Evolutionary conservation across 2,888 invertebrate species (phyloP).

Genomic region (Caenorhabditis wallacei): DNA sequence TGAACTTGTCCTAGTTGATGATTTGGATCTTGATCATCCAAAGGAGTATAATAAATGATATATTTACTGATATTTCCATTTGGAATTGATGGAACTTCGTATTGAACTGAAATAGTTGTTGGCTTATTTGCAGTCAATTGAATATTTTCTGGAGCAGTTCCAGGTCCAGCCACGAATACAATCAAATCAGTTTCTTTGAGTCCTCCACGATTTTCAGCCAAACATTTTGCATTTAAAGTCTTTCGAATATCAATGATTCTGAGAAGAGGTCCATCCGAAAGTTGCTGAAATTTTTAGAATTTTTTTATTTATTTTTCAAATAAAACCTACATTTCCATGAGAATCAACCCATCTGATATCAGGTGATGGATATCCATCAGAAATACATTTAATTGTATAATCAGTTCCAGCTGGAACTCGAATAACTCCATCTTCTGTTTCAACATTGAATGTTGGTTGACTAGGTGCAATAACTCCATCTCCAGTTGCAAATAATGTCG

Average conservation of each 20-base stretch:
- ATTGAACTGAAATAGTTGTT: constrained; percentile 78
- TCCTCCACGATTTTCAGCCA: constrained; percentile 81
- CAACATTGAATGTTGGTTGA: constrained; percentile 80
- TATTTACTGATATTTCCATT: constrained; percentile 82
- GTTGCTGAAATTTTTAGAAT: constrained; percentile 66
- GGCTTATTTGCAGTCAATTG: constrained; percentile 79
- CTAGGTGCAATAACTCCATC: constrained; percentile 81
- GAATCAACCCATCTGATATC: constrained; percentile 80
- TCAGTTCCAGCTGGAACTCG: constrained; percentile 81
- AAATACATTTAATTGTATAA: constrained; percentile 75
- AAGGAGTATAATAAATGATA: constrained; percentile 82
- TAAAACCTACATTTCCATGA: constrained; percentile 78
- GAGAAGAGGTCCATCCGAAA: constrained; percentile 77
- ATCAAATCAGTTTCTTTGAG: constrained; percentile 76
- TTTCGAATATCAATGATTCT: constrained; percentile 77
- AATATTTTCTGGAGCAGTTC: constrained; percentile 81
- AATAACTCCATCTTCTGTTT: constrained; percentile 77
- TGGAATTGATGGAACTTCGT: constrained; percentile 80
- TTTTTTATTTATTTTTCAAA: background rate
- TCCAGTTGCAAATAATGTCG: constrained; percentile 76
- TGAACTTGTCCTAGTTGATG: constrained; percentile 82
- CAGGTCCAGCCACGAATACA: constrained; percentile 81
- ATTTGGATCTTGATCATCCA: constrained; percentile 81
- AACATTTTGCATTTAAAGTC: constrained; percentile 76
- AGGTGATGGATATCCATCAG: constrained; percentile 81